Conservation (phyloP, 2,888 invertebrate species). For the Cephus rjabovi region DNA sequence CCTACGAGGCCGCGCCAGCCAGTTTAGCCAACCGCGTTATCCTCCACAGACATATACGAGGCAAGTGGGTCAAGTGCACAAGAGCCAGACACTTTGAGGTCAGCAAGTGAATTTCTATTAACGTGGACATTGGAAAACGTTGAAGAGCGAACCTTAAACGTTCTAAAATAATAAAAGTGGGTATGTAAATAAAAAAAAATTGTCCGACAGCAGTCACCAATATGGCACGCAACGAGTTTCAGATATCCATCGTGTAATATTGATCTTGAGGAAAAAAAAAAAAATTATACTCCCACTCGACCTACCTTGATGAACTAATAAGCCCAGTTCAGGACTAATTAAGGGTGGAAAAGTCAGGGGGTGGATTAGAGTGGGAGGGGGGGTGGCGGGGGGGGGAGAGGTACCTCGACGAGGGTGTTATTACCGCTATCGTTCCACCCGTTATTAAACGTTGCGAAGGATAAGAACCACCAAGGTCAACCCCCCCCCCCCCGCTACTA, state of each 20-base stretch:
- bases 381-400: not conserved
- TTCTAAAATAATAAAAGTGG: fast-evolving
- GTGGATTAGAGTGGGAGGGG: not conserved
- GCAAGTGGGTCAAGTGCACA: not conserved
- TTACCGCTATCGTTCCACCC: not conserved
- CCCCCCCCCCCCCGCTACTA: not conserved
- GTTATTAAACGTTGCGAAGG: not conserved
- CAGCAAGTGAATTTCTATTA: not conserved
- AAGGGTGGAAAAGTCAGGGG: not conserved
- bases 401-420: not conserved
- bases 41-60: not conserved
- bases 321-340: not conserved
- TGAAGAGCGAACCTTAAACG: not conserved
- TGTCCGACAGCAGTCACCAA: not conserved
- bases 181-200: not conserved
- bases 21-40: not conserved
- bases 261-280: not conserved
- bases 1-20: not conserved
- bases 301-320: not conserved
- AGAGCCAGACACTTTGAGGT: not conserved
- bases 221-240: not conserved
- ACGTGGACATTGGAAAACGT: not conserved
- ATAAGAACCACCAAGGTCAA: not conserved
- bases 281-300: not conserved
- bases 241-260: not conserved